Base-by-base conservation (phyloP, 2,113 vertebrate species). In the Spheniscus mendiculus region DNA sequence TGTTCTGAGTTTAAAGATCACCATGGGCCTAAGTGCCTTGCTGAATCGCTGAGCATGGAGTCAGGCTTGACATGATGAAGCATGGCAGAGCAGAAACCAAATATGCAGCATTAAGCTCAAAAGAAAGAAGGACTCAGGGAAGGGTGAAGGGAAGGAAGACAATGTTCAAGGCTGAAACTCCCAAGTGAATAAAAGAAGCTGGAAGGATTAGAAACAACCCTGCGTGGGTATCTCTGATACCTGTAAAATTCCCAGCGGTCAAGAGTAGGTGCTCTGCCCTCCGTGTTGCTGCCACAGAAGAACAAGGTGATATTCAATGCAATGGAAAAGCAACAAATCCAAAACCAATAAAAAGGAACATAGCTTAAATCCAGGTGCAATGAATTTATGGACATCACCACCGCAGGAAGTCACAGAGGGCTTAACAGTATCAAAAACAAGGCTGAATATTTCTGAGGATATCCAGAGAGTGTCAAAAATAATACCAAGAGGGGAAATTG, bases 1-100 rank as follows among this genome's bases (percentile, higher is more conserved):
- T 80, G 71, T 91, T 83, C 91, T 56, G 74, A 55, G 82, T 80
- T 96, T 91, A 83, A 96, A 94, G 81, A 90, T 93, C 91, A 93
- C 74, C 9, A 0, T 1, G 30, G 62, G 52, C 77, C 91, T 91
- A 15, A 91, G 87, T 79, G 91, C 53, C 89, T 58, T 77, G 62
- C 76, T 84, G 76, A 67, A 2, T 77, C 12, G 3, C 80, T 53
- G 59, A 81, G 89, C 5, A 0, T 58, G 59, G 71, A 85, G 85
- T 19, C 13, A 1, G 82, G 71, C 59, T 80, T 77, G 66, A 56
- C 11, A 11, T 49, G 47, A 53, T 30, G 65, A 49, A 93, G 52
- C 65, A n/a, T 1, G 25, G 65, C 63, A 84, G 63, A 78, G 77
- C 70, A 89, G 65, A 91, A 93, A n/a, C 42, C 38, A 69, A 89